These are phyloP conservation scores for Temnopleurus reevesii DNA, from an alignment of 53 echinoderm and acorn worm species.

Conservation along the genomic window DNA sequence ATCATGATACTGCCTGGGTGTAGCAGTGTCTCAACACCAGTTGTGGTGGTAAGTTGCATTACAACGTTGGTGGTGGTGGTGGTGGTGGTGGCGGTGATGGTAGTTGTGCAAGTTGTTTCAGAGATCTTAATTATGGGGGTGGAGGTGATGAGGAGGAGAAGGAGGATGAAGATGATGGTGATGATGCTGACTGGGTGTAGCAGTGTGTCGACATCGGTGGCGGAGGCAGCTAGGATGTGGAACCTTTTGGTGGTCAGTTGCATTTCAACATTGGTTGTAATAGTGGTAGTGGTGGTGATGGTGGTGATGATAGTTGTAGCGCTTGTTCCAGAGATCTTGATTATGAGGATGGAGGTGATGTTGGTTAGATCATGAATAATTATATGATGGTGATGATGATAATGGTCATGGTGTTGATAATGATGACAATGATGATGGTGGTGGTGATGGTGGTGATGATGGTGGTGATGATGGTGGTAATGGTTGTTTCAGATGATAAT, in stretches of 20 bases:
- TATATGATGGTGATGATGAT: neutral
- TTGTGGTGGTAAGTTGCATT: conserved; percentile 81
- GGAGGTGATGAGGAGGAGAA: neutral
- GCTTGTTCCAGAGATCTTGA: conserved; percentile 83
- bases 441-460: neutral
- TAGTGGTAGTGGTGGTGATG: neutral
- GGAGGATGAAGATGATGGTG: conserved; percentile 64
- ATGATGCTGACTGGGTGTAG: conserved; percentile 96
- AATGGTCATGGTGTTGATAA: no score
- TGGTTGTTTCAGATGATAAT: conserved; percentile 30
- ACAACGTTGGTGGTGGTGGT: no score
- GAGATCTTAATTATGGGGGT: neutral
- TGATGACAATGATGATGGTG: neutral
- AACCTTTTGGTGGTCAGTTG: conserved; percentile 94
- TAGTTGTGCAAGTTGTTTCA: no score
- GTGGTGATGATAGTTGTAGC: conserved; percentile 86
- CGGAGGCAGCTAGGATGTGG: conserved; percentile 98
- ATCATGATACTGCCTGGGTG: conserved; percentile 90
- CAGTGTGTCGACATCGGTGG: conserved; percentile 92
- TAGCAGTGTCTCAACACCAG: conserved; percentile 87
- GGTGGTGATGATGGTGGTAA: conserved; percentile 71
- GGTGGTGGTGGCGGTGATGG: no score
- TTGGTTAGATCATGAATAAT: neutral
- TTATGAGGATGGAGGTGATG: neutral
- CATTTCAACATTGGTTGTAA: no score